A percentile compares a stretch with the other conserved stretches of the same genome.
Evolutionary conservation across 1,140 invertebrate species (phyloP).

Genomic region (Lasaia peninsularis): DNA sequence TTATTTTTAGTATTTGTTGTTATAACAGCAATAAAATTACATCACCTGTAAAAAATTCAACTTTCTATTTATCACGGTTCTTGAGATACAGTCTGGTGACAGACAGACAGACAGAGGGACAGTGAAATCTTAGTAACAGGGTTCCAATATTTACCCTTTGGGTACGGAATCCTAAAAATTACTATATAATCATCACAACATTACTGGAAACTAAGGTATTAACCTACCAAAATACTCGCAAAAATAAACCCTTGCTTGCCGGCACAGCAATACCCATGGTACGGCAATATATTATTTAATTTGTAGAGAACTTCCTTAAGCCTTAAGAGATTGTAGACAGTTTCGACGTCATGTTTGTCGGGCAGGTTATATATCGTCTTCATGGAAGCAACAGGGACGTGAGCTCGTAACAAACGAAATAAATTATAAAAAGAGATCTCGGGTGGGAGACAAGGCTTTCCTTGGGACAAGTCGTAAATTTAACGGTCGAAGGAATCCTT

Average conservation of each 20-base stretch:
- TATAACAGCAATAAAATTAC: too few relatives aligned
- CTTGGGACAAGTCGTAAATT: constrained; percentile 72
- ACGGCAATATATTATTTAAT: constrained; percentile 10
- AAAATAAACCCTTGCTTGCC: background rate
- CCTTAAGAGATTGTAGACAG: constrained; percentile 17
- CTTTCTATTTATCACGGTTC: too few relatives aligned
- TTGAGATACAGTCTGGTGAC: too few relatives aligned
- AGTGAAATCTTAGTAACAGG: too few relatives aligned
- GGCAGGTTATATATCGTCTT: constrained; percentile 30
- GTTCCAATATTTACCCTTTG: too few relatives aligned
- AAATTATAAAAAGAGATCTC: constrained; percentile 73
- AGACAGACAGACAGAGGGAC: too few relatives aligned
- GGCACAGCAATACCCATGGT: background rate
- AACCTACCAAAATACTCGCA: too few relatives aligned
- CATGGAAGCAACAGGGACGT: constrained; percentile 41
- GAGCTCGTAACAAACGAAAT: constrained; percentile 68
- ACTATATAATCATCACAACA: too few relatives aligned
- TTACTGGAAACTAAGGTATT: too few relatives aligned
- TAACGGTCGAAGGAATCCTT: constrained; percentile 70
- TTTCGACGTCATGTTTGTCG: constrained; percentile 17
- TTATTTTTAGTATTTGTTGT: too few relatives aligned
- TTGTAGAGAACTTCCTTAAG: constrained; percentile 2
- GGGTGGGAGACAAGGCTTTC: constrained; percentile 59
- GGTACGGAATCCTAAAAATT: too few relatives aligned
- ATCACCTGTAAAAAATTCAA: too few relatives aligned